phyloP scores from a whole-genome alignment of 2,888 invertebrate species.

The Thera britannica region DNA sequence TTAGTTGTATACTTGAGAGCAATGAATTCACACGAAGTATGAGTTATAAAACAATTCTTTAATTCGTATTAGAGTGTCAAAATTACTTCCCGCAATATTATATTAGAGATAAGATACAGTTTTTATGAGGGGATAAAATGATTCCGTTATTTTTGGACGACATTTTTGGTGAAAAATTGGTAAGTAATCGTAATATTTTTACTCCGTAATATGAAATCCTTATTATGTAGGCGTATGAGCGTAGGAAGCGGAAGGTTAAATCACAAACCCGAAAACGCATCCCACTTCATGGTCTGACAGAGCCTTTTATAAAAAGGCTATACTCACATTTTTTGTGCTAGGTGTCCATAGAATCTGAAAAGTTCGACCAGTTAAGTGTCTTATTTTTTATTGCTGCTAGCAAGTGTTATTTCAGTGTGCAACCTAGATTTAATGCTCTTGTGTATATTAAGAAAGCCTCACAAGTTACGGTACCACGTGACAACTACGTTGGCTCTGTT shows the following conservation, averaged over 20 bases:
- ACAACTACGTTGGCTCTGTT: conserved; percentile 4
- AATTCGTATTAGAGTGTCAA: too few relatives aligned
- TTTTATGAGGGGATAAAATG: conserved; percentile 16
- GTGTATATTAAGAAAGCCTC: not conserved
- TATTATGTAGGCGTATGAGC: not conserved
- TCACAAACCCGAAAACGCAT: too few relatives aligned
- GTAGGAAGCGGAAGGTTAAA: not conserved
- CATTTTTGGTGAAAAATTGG: not conserved
- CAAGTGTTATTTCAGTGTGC: not conserved
- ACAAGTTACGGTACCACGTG: conserved; percentile 13
- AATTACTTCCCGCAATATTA: not conserved
- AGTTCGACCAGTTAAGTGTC: too few relatives aligned
- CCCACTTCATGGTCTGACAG: too few relatives aligned
- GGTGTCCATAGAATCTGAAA: too few relatives aligned
- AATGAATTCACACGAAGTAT: too few relatives aligned
- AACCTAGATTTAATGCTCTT: not conserved
- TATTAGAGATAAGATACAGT: conserved; percentile 17
- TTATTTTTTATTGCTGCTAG: too few relatives aligned
- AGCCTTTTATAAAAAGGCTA: too few relatives aligned
- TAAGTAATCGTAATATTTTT: not conserved
- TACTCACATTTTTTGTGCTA: too few relatives aligned
- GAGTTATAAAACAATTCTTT: too few relatives aligned
- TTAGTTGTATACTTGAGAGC: too few relatives aligned
- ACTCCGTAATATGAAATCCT: not conserved
- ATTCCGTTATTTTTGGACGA: not conserved